Percentiles rank a stretch among this genome's conserved stretches.
Evolutionary conservation across 1,140 invertebrate species (phyloP).

Genomic region (Aphis gossypii): DNA sequence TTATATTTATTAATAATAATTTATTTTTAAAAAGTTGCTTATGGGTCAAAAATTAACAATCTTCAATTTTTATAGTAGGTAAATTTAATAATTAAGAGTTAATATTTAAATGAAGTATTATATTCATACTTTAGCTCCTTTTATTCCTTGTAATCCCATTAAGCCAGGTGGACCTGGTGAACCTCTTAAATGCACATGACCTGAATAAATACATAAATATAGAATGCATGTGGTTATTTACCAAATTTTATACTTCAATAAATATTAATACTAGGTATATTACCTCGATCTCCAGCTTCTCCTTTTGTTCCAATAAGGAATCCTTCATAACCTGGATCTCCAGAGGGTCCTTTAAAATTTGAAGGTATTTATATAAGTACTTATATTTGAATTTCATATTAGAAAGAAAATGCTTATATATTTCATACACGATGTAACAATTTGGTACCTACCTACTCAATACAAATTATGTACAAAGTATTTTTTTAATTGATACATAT

Average conservation of each 20-base stretch:
- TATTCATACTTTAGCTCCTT: constrained; percentile 56
- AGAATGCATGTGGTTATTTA: not conserved
- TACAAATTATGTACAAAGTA: not conserved
- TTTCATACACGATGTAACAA: not conserved
- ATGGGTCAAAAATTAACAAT: not conserved
- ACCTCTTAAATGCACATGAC: constrained; percentile 65
- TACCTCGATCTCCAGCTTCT: constrained; percentile 47
- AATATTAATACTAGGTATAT: not conserved
- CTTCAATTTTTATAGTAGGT: not conserved
- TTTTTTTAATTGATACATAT: not conserved
- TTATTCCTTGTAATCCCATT: constrained; percentile 56
- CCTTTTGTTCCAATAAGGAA: constrained; percentile 48
- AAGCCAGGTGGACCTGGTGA: constrained; percentile 58
- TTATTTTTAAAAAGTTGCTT: not conserved
- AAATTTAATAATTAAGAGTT: not conserved
- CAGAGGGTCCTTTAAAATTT: constrained; percentile 69
- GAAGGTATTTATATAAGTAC: not conserved
- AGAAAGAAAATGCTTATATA: not conserved
- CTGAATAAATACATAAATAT: not conserved
- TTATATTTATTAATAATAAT: too few species aligned
- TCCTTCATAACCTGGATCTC: constrained; percentile 66
- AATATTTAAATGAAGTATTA: not conserved
- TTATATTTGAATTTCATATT: not conserved
- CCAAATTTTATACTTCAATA: not conserved
- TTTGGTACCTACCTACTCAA: not conserved